Conservation (phyloP, 1,140 invertebrate species). For the Maniola jurtina region DNA sequence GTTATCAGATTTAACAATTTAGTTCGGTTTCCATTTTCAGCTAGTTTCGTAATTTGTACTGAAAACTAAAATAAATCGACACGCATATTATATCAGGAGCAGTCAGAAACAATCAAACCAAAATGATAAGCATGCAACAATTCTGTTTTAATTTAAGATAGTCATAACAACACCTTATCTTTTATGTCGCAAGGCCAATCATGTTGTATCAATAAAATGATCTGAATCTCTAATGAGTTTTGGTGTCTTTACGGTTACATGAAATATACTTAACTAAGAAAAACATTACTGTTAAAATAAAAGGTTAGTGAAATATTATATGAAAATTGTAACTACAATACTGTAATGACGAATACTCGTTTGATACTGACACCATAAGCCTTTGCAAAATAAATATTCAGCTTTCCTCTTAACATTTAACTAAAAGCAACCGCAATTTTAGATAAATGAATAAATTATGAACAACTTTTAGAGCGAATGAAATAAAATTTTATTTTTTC, state of each 20-base stretch:
- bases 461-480: background rate
- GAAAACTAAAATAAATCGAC: background rate
- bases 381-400: background rate
- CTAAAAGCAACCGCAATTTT: background rate
- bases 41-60: background rate
- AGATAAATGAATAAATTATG: background rate
- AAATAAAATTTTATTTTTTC: no score
- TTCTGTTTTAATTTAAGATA: slow-evolving; percentile 2
- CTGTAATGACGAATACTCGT: background rate
- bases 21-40: no score
- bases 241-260: background rate
- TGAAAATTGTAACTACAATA: background rate
- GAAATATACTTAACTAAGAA: no score
- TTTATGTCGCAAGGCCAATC: slow-evolving; percentile 10
- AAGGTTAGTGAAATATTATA: background rate
- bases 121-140: slow-evolving; percentile 18
- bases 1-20: no score
- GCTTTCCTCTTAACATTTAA: background rate
- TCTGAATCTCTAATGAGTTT: background rate
- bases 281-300: no score
- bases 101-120: background rate
- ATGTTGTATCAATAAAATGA: background rate
- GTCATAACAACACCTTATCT: slow-evolving; percentile 6
- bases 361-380: slow-evolving; percentile 10
- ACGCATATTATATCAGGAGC: no score